phyloP scores from a whole-genome alignment of 2,113 vertebrate genomes.

The Tamias sibiricus region DNA sequence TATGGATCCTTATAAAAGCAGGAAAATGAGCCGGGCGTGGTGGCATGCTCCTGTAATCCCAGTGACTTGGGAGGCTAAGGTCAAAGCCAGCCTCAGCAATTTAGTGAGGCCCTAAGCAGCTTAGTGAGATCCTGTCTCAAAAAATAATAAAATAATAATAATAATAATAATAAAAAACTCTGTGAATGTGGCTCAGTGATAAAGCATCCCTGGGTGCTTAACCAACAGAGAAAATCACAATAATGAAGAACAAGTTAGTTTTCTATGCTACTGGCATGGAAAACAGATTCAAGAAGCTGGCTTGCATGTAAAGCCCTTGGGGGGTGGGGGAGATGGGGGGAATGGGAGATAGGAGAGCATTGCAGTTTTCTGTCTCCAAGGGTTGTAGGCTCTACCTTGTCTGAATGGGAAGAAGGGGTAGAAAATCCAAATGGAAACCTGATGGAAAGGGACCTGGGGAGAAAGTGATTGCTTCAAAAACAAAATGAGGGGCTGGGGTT shows the following conservation, averaged over 20 bases:
- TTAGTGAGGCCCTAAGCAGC: not conserved
- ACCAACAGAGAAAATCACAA: no score
- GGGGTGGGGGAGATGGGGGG: no score
- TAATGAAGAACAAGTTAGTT: no score
- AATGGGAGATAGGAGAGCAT: conserved; percentile 87
- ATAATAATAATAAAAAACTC: not conserved
- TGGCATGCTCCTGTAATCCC: not conserved
- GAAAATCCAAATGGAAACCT: conserved; percentile 81
- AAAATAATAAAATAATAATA: not conserved
- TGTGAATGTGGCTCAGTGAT: not conserved
- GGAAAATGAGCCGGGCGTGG: no score
- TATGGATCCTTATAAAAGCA: conserved; percentile 39
- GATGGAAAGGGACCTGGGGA: conserved; percentile 73
- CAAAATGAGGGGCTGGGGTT: no score
- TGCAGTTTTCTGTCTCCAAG: conserved; percentile 88
- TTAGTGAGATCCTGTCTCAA: not conserved
- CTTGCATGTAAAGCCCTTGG: no score
- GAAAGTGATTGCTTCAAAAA: conserved; percentile 1
- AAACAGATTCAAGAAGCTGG: no score
- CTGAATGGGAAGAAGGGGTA: conserved; percentile 90
- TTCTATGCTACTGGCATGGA: no score
- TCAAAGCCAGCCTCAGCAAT: not conserved
- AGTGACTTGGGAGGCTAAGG: not conserved
- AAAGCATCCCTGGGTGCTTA: not conserved
- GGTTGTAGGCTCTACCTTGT: conserved; percentile 89